Evolutionary conservation across 2,113 vertebrate genomes (phyloP), one percentile per base, ranked within the genome.

Genomic region (Nothocercus nigrocapillus): DNA sequence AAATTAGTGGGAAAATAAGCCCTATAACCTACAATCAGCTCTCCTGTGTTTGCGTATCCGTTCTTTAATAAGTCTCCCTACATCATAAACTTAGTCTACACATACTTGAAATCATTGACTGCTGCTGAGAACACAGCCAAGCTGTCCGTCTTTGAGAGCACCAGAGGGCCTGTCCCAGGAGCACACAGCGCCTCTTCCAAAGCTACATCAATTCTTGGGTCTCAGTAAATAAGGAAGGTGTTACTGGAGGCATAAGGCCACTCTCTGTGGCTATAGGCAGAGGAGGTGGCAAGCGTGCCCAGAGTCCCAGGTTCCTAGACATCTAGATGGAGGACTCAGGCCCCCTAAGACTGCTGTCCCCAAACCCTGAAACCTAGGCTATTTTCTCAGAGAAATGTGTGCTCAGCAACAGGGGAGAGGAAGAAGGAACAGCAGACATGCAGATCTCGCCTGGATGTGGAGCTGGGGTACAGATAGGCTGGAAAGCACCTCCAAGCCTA

Each of bases 181-280:
- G 4, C 1, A 0, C 51, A 21, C 7, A 4, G 20, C 14, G 19
- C 19, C 34, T 45, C 14, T 30, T 62, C 27, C 44, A 58, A 56
- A 91, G 28, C 32, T 83, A 36, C 20, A 30, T 25, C 32, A 45
- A 27, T 44, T 59, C 44, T 24, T 34, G 63, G 14, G 34, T 24
- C 51, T 34, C 68, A 40, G 14, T 32, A n/a, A 4, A 6, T 32
- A n/a, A 42, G 24, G 30, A 36, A 82, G 17, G 4, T 42, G 13
- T 40, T 22, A 10, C 36, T 38, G 58, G 32, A 80, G 24, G 36
- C 25, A 20, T 17, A 56, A 17, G 28, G 54, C 54, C 30, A 34
- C 15, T 64, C 32, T 34, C 44, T 20, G 5, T 36, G 61, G 9
- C 11, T 67, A 10, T 32, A 40, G 67, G 56, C 61, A 2, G 5